phyloP scores from a whole-genome alignment of 2,797 vertebrate genomes.

The Chrosomus eos region DNA sequence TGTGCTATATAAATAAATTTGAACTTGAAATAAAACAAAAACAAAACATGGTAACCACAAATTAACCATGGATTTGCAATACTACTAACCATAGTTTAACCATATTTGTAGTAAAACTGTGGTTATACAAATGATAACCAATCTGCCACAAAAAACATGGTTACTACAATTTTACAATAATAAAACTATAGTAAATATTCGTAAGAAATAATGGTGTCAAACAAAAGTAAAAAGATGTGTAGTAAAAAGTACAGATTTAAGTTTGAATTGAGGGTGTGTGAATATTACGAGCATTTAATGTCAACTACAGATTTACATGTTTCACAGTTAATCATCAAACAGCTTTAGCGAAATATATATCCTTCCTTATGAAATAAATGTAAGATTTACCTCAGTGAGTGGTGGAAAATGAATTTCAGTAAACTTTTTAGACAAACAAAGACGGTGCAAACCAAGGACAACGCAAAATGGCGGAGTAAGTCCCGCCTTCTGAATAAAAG shows the following conservation, averaged over 20 bases:
- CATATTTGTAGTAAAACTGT: no score
- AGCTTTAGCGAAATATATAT: neutral
- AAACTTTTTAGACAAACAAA: neutral
- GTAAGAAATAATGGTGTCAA: no score
- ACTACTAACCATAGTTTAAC: no score
- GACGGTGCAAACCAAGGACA: no score
- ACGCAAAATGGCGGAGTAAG: neutral
- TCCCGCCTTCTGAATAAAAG: neutral
- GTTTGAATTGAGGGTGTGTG: neutral
- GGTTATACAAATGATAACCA: no score
- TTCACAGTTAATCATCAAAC: neutral
- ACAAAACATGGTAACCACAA: no score
- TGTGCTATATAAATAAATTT: no score
- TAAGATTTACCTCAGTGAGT: neutral
- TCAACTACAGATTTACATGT: neutral
- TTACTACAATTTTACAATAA: no score
- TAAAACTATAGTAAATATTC: no score
- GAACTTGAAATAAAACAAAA: no score
- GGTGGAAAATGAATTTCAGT: accelerated
- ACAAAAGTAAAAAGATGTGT: neutral
- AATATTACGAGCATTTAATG: neutral
- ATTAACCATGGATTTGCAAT: no score
- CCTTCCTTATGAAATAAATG: neutral
- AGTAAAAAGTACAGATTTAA: neutral
- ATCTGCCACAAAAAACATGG: no score